These are phyloP conservation scores for Sibirionetta formosa DNA, from an alignment of 2,797 vertebrate genomes.

Conservation along the genomic window DNA sequence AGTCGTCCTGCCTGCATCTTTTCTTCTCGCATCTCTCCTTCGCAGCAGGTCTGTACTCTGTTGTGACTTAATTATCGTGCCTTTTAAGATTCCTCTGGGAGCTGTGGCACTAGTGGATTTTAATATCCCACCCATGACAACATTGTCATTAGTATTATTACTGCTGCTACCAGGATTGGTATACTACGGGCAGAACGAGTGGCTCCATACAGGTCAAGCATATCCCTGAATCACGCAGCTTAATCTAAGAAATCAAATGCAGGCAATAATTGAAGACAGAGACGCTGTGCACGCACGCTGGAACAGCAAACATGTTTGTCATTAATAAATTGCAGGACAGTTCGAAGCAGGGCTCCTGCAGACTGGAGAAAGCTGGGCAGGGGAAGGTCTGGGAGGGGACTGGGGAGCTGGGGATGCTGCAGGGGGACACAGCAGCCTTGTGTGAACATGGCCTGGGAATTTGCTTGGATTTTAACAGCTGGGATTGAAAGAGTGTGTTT, in stretches of 20 bases:
- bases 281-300: not conserved
- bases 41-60: not conserved
- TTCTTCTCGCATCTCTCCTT: not conserved
- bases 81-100: conserved; percentile 16
- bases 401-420: rapidly evolving
- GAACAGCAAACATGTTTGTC: not conserved
- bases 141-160: conserved; percentile 14
- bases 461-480: not conserved
- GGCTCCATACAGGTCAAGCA: not conserved
- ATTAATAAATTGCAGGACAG: not conserved
- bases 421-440: not conserved
- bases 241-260: not conserved
- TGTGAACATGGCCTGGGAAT: not conserved
- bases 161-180: not conserved
- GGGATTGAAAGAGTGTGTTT: not conserved
- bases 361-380: not conserved
- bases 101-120: conserved; percentile 18
- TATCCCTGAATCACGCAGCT: not conserved
- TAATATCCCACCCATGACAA: conserved; percentile 42
- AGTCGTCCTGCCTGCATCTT: not conserved
- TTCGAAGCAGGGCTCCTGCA: not conserved
- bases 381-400: not conserved
- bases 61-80: conserved; percentile 33
- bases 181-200: not conserved
- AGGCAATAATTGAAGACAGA: not conserved